Percentiles rank a stretch among this genome's conserved stretches.
phyloP scores from a whole-genome alignment of 2,797 vertebrate species.

The Aphelocoma californica region DNA sequence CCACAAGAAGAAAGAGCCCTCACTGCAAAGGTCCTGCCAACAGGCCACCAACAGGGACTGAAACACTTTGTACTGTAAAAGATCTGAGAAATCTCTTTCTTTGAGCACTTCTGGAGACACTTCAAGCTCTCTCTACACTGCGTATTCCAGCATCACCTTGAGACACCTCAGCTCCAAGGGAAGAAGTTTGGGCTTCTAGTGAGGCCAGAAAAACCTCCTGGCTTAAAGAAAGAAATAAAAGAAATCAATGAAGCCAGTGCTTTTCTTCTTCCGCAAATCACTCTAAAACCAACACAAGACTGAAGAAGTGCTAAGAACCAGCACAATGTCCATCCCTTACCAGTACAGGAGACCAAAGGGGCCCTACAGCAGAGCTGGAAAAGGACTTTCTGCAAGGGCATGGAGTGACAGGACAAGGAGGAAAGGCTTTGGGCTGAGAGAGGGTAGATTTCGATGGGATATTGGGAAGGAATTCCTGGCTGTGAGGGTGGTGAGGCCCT shows the following conservation, averaged over 20 bases:
- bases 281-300: background rate
- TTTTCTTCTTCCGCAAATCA: background rate
- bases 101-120: background rate
- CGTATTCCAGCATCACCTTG: background rate
- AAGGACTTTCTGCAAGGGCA: background rate
- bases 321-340: too few relatives aligned
- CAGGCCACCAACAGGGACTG: background rate
- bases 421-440: background rate
- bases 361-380: background rate
- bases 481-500: fast-evolving
- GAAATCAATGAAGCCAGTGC: fast-evolving
- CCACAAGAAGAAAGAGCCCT: background rate
- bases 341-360: background rate
- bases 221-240: background rate
- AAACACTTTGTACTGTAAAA: background rate
- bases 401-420: background rate
- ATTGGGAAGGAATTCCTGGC: fast-evolving
- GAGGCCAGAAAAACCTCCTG: background rate
- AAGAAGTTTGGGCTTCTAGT: background rate
- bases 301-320: background rate
- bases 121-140: background rate
- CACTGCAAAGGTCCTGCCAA: background rate
- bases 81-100: background rate
- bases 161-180: background rate
- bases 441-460: background rate